Evolutionary conservation across 2,888 invertebrate genomes (phyloP), one percentile per base, ranked within the genome.

Genomic region (Drosophila sordidapex): DNA sequence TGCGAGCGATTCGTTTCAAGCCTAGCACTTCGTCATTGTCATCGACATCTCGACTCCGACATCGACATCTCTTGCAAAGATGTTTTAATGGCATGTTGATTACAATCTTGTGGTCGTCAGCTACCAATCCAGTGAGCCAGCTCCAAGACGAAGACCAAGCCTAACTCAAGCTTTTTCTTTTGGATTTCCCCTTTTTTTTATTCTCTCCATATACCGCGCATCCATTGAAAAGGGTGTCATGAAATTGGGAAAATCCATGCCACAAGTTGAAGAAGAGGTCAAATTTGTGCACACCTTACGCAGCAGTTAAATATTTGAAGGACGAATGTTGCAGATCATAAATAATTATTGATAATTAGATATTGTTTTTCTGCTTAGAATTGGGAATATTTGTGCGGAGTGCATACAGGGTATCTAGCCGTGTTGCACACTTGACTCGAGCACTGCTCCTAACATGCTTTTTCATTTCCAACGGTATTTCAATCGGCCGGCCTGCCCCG

Each of bases 31-130:
- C 85, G 85, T 89, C 86, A 87, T 87, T 87, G 89, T 87, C 86
- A 87, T 89, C 90, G 90, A 77, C 68, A 68, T 43, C 57, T 36
- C 54, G 54, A 36, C 36, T 18, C n/a, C 68, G 74, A 73, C 80
- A 75, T 87, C 83, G 89, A 87, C 87, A 89, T 87, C 88, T 90
- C 69, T 84, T 78, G 81, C 79, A 85, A 87, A 90, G 88, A 87
- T 89, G 87, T 84, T 87, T 91, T 90, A 88, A 91, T 90, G 90
- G 90, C 87, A 85, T 81, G 85, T 87, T 89, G 89, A 91, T 90
- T 90, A 89, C 90, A 79, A 91, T 91, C 88, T 90, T 90, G 91
- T 80, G 87, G 89, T 89, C 84, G 79, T 67, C 65, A 59, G 65
- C 65, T 51, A 51, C 29, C 59, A 35, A 48, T 59, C 56, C 43